These are phyloP conservation scores for Bellardia pandia DNA, from an alignment of 2,888 invertebrate species.

Conservation along the genomic window DNA sequence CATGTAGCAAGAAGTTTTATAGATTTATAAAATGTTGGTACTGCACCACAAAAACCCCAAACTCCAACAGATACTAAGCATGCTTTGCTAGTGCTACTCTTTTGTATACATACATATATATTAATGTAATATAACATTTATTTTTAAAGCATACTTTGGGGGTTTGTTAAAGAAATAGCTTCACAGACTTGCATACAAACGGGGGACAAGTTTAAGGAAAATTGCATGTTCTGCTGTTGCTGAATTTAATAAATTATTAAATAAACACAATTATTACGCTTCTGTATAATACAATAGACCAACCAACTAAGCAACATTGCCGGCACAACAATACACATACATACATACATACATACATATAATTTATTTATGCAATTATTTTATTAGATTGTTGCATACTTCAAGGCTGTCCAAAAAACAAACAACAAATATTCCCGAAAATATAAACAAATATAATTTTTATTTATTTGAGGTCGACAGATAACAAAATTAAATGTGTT, in stretches of 20 bases:
- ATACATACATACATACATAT: conserved; percentile 46
- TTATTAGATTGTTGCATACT: conserved; percentile 73
- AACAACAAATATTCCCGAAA: conserved; percentile 36
- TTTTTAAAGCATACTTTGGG: conserved; percentile 68
- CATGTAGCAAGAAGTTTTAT: conserved; percentile 41
- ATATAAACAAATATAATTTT: not conserved
- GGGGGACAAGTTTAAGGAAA: conserved; percentile 32
- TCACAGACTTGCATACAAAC: not conserved
- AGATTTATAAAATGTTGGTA: conserved; percentile 39
- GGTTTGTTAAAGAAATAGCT: conserved; percentile 38
- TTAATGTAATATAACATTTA: conserved; percentile 53
- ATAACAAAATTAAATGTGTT: not conserved
- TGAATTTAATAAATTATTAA: conserved; percentile 70
- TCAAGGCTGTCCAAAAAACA: conserved; percentile 60
- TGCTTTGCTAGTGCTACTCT: not conserved
- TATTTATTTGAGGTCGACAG: not conserved
- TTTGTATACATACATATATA: not conserved
- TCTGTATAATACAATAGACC: conserved; percentile 23
- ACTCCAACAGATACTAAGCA: not conserved
- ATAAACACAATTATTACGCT: conserved; percentile 62
- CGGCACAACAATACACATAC: conserved; percentile 6
- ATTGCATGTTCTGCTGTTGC: conserved; percentile 46
- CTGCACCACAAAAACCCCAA: conserved; percentile 45
- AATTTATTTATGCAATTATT: conserved; percentile 73
- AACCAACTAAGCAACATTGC: conserved; percentile 18